Base-by-base conservation (phyloP, 2,797 vertebrate species). In the Rhinatrema bivittatum region DNA sequence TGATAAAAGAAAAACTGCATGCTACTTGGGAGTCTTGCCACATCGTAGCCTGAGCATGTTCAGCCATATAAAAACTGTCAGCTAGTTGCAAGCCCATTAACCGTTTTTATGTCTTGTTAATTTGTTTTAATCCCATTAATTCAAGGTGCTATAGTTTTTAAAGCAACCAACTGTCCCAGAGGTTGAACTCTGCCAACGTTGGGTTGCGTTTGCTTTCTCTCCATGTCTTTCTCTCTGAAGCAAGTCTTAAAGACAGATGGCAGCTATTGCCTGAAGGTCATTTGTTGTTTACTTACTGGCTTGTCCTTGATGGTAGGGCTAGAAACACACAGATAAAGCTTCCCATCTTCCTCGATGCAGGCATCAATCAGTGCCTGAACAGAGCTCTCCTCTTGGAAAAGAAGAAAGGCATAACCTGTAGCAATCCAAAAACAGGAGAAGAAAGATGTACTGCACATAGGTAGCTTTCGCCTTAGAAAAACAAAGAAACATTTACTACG, bases 271-370 rank as follows among this genome's bases (percentile, higher is more conserved):
- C 48, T 46, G 33, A 25, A 53, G 47, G 39, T 23, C 27, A 42
- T 1, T 2, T 20, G 30, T 41, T 31, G 9, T 50, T 56, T 56
- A 87, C 94, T 91, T 81, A 98, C 94, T 15, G 95, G 95, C 49
- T 98, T 99, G 79, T 99, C 94, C 72, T 99, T 99, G 73, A 99
- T 99, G 37, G 95, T 99, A 42, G 95, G 95, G 61, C 95, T 98
- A 70, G 95, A 98, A 60, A 98, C 93, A 56, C 95, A 98, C 29
- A 98, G 79, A 76, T 98, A 98, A 25, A 99, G 94, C 68, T 98
- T 99, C 41, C 91, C 90, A 19, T 97, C 94, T 68, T 99, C 95
- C 72, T 99, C 94, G 78, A 99, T 89, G 61, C 94, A 98, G 58
- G 94, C 93, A 25, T 99, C 93, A 46, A 98, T 99, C 57, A 99